Base-by-base conservation (phyloP, 1,140 invertebrate genomes). In the Eulimnadia texana region DNA sequence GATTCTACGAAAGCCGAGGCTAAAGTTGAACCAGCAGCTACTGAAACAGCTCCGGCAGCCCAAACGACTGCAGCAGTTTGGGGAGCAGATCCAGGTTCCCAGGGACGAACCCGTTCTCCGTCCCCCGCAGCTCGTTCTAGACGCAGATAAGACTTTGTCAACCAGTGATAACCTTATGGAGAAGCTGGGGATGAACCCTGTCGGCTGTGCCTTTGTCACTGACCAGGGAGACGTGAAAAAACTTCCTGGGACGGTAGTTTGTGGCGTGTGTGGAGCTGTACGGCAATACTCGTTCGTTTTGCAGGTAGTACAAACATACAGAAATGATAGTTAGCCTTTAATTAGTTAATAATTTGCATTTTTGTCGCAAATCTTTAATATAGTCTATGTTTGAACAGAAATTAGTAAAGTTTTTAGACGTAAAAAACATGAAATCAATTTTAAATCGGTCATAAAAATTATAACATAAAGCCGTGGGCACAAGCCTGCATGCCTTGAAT, bases 241-340 rank as follows among this genome's bases (percentile, higher is more conserved):
- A 9, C 33, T 49, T 29, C 79, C 80, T 55, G 81, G 79, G 47
- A 84, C 83, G 65, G 80, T 86, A 29, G 82, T 83, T 29, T 88
- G 85, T 73, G 84, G 83, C 60, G 84, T 90, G 29, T 90, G 88
- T 73, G 84, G 84, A 27, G 81, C 84, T 29, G 79, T 86, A 16
- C 76, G 86, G 27, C 84, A 83, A 68, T 86, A 85, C 71, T 81
- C 82, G 68, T 84, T 85, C 68, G 78, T 85, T 1, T 80, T 83
- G 66, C 84, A 88, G 33, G 33, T 42, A 42, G n/a, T n/a, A n/a
- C n/a, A n/a, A n/a, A n/a, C n/a, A n/a, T n/a, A n/a, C n/a, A n/a
- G n/a, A n/a, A n/a, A n/a, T n/a, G n/a, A n/a, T n/a, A n/a, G n/a
- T n/a, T n/a, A n/a, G n/a, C n/a, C n/a, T n/a, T n/a, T n/a, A n/a